A percentile compares a stretch with the other conserved stretches of the same genome.
These are phyloP conservation scores for Oostethus manadensis DNA, from an alignment of 2,113 vertebrate species.

Conservation along the genomic window DNA sequence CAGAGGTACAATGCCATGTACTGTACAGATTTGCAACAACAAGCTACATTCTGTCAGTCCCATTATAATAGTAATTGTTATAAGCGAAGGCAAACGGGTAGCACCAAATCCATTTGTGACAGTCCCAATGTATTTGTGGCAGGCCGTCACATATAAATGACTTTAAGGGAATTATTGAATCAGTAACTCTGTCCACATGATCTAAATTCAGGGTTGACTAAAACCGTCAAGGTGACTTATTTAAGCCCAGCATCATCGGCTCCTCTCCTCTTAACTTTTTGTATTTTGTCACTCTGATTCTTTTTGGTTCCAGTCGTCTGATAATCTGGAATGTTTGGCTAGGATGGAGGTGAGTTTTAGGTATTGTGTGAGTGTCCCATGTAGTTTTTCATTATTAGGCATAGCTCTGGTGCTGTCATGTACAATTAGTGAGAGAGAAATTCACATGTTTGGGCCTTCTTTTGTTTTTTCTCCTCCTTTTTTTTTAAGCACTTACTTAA, in stretches of 20 bases:
- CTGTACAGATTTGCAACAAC: too few relatives aligned
- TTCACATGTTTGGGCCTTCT: background rate
- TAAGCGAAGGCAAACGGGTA: too few relatives aligned
- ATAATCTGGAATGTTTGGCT: slow-evolving; percentile 57
- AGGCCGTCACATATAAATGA: too few relatives aligned
- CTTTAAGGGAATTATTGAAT: too few relatives aligned
- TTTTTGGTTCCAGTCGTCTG: slow-evolving; percentile 55
- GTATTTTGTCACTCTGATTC: slow-evolving; percentile 29
- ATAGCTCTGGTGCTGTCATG: background rate
- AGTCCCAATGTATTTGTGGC: too few relatives aligned
- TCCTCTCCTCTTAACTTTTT: slow-evolving; percentile 30
- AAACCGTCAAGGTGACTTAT: too few relatives aligned
- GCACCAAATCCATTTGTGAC: too few relatives aligned
- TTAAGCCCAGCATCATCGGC: background rate
- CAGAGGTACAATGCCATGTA: too few relatives aligned
- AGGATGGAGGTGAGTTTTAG: slow-evolving; percentile 59
- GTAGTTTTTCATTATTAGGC: slow-evolving; percentile 4
- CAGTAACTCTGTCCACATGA: too few relatives aligned
- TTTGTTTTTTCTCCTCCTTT: background rate
- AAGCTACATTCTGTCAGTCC: too few relatives aligned
- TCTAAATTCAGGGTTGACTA: too few relatives aligned
- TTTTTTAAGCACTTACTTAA: background rate
- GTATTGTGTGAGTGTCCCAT: background rate
- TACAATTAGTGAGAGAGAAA: background rate
- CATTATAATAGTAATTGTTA: too few relatives aligned